These are phyloP conservation scores for Myotis findleyi DNA, from an alignment of 2,797 vertebrate species.

Conservation along the genomic window DNA sequence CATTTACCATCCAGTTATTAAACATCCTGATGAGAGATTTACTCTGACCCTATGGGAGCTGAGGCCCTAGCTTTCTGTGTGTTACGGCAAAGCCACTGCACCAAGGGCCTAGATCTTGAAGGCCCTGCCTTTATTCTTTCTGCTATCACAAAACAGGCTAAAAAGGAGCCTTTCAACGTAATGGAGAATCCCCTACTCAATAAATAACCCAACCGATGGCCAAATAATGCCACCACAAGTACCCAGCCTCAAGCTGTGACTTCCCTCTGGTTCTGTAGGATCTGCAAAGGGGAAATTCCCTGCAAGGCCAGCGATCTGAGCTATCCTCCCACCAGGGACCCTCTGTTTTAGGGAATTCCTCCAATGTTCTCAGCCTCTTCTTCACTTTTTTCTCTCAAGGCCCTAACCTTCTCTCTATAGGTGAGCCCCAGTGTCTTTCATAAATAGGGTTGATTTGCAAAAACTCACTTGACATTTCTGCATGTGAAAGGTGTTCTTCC, in stretches of 20 bases:
- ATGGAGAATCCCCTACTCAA: not conserved
- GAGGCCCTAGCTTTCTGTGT: not conserved
- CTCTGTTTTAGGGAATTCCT: not conserved
- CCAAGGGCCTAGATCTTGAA: not conserved
- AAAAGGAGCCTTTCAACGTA: not conserved
- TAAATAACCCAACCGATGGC: not conserved
- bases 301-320: accelerated
- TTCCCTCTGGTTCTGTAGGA: not conserved
- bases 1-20: not conserved
- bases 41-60: not conserved
- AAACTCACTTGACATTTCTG: not conserved
- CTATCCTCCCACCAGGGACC: not conserved
- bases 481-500: not conserved
- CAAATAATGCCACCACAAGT: too few species aligned
- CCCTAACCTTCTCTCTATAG: not conserved
- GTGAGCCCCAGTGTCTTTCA: not conserved
- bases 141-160: not conserved
- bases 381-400: not conserved
- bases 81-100: not conserved
- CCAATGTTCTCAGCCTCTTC: not conserved
- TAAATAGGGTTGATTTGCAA: not conserved
- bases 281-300: not conserved
- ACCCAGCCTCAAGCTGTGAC: accelerated
- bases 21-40: not conserved
- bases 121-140: not conserved